A percentile compares a stretch with the other conserved stretches of the same genome.
phyloP scores from a whole-genome alignment of 2,888 invertebrate species.

The Lagria hirta region DNA sequence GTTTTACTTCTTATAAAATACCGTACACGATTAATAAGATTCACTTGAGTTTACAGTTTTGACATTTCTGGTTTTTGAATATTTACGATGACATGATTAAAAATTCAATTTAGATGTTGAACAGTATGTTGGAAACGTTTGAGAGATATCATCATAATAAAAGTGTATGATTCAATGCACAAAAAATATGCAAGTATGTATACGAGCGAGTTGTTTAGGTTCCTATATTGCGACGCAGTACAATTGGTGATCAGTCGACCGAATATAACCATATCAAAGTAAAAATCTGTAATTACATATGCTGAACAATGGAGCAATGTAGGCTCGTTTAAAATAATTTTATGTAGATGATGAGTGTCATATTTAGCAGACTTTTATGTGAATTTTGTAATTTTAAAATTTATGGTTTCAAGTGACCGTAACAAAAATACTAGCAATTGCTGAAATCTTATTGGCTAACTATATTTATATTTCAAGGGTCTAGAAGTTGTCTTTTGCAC shows the following conservation, averaged over 20 bases:
- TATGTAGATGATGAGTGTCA: slow-evolving; percentile 14
- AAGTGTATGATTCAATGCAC: slow-evolving; percentile 13
- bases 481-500: too few relatives aligned
- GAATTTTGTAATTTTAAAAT: slow-evolving; percentile 14
- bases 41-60: too few relatives aligned
- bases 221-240: too few relatives aligned
- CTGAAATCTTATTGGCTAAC: slow-evolving; percentile 10
- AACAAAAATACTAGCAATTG: slow-evolving; percentile 16
- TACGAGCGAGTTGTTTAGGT: too few relatives aligned
- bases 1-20: too few relatives aligned
- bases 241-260: slow-evolving; percentile 53
- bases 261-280: slow-evolving; percentile 50
- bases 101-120: too few relatives aligned
- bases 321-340: slow-evolving; percentile 19
- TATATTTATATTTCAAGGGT: slow-evolving; percentile 9
- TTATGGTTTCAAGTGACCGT: slow-evolving; percentile 18
- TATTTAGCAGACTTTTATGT: slow-evolving; percentile 15
- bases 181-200: slow-evolving; percentile 44
- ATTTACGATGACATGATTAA: too few relatives aligned
- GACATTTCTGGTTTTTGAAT: too few relatives aligned
- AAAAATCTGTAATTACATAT: slow-evolving; percentile 48
- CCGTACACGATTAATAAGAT: too few relatives aligned
- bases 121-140: too few relatives aligned
- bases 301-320: slow-evolving; percentile 23
- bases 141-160: too few relatives aligned